Evolutionary conservation across 2,113 vertebrate species (phyloP).

Genomic region (Forbesichthys papilliferus): DNA sequence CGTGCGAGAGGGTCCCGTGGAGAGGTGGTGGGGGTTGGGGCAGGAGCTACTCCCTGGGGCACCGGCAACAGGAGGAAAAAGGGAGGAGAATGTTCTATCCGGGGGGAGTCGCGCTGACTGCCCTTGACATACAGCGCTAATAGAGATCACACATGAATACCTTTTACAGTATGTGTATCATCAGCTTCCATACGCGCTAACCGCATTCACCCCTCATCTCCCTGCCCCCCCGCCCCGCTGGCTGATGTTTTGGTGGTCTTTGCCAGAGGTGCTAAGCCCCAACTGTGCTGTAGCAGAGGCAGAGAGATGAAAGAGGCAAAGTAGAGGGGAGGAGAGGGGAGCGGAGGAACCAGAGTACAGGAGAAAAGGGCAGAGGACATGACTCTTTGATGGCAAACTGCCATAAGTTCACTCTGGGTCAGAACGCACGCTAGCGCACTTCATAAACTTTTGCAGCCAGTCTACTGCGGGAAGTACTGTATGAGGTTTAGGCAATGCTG

Average conservation of each 20-base stretch:
- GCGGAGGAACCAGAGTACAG: background rate
- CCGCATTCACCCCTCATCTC: slow-evolving; percentile 10
- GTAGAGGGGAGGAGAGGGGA: background rate
- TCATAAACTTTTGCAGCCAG: slow-evolving; percentile 43
- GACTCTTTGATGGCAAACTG: slow-evolving; percentile 42
- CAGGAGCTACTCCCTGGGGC: background rate
- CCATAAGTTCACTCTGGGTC: slow-evolving; percentile 41
- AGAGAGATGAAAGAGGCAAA: slow-evolving; percentile 47
- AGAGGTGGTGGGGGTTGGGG: background rate
- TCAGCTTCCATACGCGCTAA: slow-evolving; percentile 19
- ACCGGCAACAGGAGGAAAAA: slow-evolving; percentile 2
- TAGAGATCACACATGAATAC: slow-evolving; percentile 14
- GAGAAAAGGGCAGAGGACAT: too few relatives aligned
- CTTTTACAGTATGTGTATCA: slow-evolving; percentile 12
- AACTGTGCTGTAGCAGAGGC: slow-evolving; percentile 36
- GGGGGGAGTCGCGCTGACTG: slow-evolving; percentile 12
- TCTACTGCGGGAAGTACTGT: slow-evolving; percentile 12
- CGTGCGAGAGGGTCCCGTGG: slow-evolving; percentile 11
- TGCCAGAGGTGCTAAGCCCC: slow-evolving; percentile 44
- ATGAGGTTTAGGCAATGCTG: slow-evolving; percentile 32
- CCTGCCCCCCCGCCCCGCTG: slow-evolving; percentile 35
- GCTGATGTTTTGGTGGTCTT: slow-evolving; percentile 24
- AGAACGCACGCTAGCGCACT: slow-evolving; percentile 18
- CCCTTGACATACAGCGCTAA: slow-evolving; percentile 22
- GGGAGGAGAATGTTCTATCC: background rate